These are phyloP conservation scores for Spinibarbus caldwelli DNA, from an alignment of 2,797 vertebrate genomes.

Conservation along the genomic window DNA sequence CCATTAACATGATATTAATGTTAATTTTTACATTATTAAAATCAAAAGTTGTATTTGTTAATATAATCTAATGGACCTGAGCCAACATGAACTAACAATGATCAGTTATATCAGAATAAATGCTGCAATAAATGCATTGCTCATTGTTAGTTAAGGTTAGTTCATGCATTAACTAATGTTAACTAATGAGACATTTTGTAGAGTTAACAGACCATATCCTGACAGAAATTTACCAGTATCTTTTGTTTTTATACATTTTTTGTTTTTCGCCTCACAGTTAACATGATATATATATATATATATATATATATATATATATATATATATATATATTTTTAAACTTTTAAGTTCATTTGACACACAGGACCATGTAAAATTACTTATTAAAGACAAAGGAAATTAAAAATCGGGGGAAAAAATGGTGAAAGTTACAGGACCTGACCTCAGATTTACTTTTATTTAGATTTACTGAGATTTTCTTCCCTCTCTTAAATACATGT, in stretches of 20 bases:
- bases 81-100: background rate
- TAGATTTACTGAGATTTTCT: background rate
- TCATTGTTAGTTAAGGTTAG: background rate
- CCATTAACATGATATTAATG: background rate
- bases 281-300: background rate
- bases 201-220: background rate
- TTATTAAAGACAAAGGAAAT: background rate
- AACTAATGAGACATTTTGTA: background rate
- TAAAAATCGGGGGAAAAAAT: fast-evolving
- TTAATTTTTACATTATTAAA: background rate
- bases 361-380: background rate
- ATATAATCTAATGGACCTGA: background rate
- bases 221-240: background rate
- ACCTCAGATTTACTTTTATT: background rate
- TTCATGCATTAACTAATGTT: background rate
- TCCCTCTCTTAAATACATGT: background rate
- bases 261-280: background rate
- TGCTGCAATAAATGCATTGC: background rate
- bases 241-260: background rate
- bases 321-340: too few species aligned
- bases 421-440: background rate
- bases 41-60: background rate
- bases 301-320: too few species aligned
- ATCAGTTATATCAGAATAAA: too few species aligned
- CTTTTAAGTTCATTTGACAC: background rate